Conservation (phyloP, 2,113 vertebrate species). For the Anguilla japonica region DNA sequence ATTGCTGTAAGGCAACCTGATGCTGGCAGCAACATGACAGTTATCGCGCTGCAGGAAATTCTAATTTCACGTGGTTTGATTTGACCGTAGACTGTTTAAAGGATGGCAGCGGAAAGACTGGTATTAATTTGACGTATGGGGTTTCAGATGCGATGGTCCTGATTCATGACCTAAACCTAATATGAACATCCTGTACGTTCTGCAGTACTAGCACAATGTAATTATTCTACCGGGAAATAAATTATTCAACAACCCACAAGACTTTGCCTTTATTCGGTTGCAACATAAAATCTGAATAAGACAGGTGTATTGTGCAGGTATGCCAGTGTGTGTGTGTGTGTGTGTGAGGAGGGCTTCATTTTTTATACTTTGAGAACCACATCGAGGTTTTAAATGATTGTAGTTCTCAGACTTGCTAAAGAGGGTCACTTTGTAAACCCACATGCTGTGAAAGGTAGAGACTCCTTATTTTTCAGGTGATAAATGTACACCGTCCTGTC, state of each 20-base stretch:
- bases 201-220: not conserved
- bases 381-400: not conserved
- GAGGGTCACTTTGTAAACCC: not conserved
- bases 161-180: constrained; percentile 1
- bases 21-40: not conserved
- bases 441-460: not conserved
- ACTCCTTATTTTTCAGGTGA: not conserved
- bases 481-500: not conserved
- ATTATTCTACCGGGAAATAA: constrained; percentile 17
- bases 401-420: not conserved
- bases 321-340: not conserved
- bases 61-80: constrained; percentile 5
- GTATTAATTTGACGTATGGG: constrained; percentile 6
- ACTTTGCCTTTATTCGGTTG: not conserved
- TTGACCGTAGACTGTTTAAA: not conserved
- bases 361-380: too few relatives aligned
- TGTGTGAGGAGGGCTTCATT: too few relatives aligned
- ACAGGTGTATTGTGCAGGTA: not conserved
- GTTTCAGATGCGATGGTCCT: not conserved
- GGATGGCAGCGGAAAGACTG: not conserved
- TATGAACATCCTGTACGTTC: not conserved
- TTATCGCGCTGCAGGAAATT: not conserved
- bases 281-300: not conserved
- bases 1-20: not conserved
- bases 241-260: not conserved